A percentile compares a stretch with the other conserved stretches of the same genome.
Evolutionary conservation across 2,888 invertebrate genomes (phyloP).

Genomic region (Xiphydria camelus): DNA sequence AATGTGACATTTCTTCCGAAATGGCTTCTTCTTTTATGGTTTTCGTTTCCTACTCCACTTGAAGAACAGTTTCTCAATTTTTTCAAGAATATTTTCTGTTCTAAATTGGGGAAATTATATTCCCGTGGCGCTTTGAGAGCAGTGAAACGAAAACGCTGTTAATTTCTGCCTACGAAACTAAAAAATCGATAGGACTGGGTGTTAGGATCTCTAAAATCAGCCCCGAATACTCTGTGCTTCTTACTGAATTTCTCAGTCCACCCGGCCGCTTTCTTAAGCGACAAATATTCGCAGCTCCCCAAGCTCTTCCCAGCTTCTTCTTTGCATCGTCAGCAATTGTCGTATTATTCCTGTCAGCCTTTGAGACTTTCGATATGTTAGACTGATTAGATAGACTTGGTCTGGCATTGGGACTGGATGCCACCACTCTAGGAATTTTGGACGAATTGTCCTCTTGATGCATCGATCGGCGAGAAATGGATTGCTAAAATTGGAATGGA

Average conservation of each 20-base stretch:
- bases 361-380: slow-evolving; percentile 20
- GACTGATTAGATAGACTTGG: slow-evolving; percentile 18
- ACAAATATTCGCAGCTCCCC: slow-evolving; percentile 18
- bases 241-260: background rate
- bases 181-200: too few species aligned
- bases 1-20: too few species aligned
- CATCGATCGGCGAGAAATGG: slow-evolving; percentile 20
- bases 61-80: too few species aligned
- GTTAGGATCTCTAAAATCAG: background rate
- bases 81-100: too few species aligned
- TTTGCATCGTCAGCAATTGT: slow-evolving; percentile 9
- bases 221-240: slow-evolving; percentile 1
- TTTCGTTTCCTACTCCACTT: too few species aligned
- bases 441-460: slow-evolving; percentile 15
- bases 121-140: too few species aligned
- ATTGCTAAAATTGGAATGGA: slow-evolving; percentile 12
- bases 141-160: too few species aligned
- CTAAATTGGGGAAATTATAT: too few species aligned
- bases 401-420: slow-evolving; percentile 26
- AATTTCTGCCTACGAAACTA: too few species aligned
- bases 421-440: slow-evolving; percentile 27
- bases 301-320: slow-evolving; percentile 16
- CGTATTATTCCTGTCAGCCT: slow-evolving; percentile 18
- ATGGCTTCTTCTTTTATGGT: background rate
- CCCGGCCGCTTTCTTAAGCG: slow-evolving; percentile 9